These are phyloP conservation scores for Dinocampus coccinellae DNA, from an alignment of 2,888 invertebrate genomes.

Conservation along the genomic window DNA sequence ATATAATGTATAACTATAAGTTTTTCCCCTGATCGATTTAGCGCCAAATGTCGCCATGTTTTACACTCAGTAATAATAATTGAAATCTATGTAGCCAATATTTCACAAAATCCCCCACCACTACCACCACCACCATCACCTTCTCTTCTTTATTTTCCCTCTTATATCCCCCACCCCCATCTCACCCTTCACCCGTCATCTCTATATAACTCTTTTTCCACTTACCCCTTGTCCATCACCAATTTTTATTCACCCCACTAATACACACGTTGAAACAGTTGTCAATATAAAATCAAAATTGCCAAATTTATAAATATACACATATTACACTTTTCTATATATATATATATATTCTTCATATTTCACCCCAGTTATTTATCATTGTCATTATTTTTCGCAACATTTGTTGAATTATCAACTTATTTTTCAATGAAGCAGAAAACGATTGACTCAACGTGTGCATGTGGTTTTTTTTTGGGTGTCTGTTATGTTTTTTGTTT, in stretches of 20 bases:
- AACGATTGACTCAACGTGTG: no score
- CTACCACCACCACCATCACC: slow-evolving; percentile 30
- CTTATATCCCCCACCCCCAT: neutral
- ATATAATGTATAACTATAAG: neutral
- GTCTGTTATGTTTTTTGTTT: no score
- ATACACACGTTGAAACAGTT: no score
- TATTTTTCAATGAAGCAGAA: neutral
- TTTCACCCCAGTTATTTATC: no score
- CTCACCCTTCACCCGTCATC: neutral
- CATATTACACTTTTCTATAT: neutral
- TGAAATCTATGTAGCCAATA: slow-evolving; percentile 69
- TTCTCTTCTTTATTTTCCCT: slow-evolving; percentile 52
- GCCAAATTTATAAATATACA: neutral
- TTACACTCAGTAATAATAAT: slow-evolving; percentile 70
- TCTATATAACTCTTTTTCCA: neutral
- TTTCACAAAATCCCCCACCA: slow-evolving; percentile 57
- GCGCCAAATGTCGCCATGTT: slow-evolving; percentile 70
- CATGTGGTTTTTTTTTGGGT: no score
- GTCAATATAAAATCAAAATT: neutral
- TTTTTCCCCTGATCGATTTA: slow-evolving; percentile 65
- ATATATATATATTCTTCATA: no score
- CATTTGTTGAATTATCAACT: neutral
- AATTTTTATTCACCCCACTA: neutral
- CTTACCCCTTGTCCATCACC: neutral
- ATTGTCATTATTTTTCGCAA: no score